Base-by-base conservation (phyloP, 2,113 vertebrate genomes). In the Ammospiza nelsoni region DNA sequence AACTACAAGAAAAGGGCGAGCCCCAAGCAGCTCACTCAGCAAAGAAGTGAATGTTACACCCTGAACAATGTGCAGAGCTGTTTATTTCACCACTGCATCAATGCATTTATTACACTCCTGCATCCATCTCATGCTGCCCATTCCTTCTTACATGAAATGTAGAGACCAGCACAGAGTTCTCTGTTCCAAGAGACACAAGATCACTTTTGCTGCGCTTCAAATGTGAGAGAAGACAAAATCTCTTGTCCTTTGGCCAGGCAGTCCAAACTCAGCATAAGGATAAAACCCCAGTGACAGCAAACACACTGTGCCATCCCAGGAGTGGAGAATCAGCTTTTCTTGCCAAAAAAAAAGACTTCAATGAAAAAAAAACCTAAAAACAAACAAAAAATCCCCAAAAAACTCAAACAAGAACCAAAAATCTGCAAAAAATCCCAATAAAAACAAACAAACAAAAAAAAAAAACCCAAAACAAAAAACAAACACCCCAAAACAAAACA, bases 261-360 rank as follows among this genome's bases (percentile, higher is more conserved):
- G 17, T 6, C 57, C 41, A 20, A 59, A 51, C 0, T 25, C 33
- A 6, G 74, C 31, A 9, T 0, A 1, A n/a, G 23, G 51, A 16
- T 18, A 39, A 69, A 92, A 58, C 12, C 24, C 31, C 31, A 9
- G 41, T 1, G 62, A 69, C 37, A 35, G 37, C 17, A 14, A 73
- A 27, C 23, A 2, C 33, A 1, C 35, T 22, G 1, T 2, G 15
- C 35, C 29, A 15, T 3, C 29, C 44, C n/a, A 24, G 49, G 27
- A 24, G 37, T 33, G 49, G 62, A 25, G 13, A 74, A 25, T 7
- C 51, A 69, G 37, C 29, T 61, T 33, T 65, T 80, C 41, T 24
- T n/a, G 41, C 27, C 3, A 33, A 48, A 55, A 74, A 49, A 9
- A 74, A 49, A 8, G 1, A 8, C 13, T 35, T 73, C 24, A 20